Evolutionary conservation across 2,113 vertebrate genomes (phyloP).

Genomic region (Gorsachius goisagi): DNA sequence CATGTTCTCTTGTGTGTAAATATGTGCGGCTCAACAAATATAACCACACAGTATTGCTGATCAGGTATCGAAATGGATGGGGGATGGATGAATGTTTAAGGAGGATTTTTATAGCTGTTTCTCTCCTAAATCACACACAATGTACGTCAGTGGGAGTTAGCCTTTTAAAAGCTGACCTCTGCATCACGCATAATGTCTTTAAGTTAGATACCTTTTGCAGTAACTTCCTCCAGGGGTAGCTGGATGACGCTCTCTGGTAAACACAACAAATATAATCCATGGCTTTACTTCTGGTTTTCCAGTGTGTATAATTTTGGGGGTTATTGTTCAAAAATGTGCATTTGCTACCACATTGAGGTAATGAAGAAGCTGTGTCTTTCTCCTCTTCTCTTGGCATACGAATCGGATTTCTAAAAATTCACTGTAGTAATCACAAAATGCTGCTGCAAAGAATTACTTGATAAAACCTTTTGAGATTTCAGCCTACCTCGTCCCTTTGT

Average conservation of each 20-base stretch:
- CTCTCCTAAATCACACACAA: not conserved
- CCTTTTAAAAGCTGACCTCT: not conserved
- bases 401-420: constrained; percentile 34
- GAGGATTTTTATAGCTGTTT: not conserved
- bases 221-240: not conserved
- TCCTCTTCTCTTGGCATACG: not conserved
- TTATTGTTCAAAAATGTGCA: not conserved
- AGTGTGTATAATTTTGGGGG: not conserved
- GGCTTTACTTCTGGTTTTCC: not conserved
- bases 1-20: not conserved
- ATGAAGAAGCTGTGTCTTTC: not conserved
- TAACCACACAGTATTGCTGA: not conserved
- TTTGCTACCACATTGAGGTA: not conserved
- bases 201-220: not conserved
- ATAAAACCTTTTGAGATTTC: constrained; percentile 63
- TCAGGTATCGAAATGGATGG: not conserved
- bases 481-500: constrained; percentile 39
- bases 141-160: not conserved
- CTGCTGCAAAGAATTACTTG: constrained; percentile 42
- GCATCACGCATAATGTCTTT: not conserved
- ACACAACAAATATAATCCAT: accelerated
- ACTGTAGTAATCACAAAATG: constrained; percentile 39
- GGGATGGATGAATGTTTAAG: not conserved
- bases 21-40: not conserved
- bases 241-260: not conserved